A percentile compares a stretch with the other conserved stretches of the same genome.
These are phyloP conservation scores for Sebastes steindachneri DNA, from an alignment of 2,797 vertebrate species.

Conservation along the genomic window DNA sequence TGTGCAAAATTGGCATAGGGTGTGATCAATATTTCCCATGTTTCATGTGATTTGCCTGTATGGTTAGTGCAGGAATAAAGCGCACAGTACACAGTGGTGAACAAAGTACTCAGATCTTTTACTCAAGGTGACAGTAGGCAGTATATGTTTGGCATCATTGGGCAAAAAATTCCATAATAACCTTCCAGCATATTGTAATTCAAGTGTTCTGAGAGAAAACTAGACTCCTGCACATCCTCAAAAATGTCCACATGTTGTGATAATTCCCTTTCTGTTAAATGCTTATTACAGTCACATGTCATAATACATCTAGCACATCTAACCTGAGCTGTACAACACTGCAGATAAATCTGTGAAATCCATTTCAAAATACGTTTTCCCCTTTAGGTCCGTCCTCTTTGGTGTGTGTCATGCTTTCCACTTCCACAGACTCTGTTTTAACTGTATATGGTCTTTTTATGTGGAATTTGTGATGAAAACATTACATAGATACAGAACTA, in stretches of 20 bases:
- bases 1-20: fast-evolving
- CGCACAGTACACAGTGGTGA: neutral
- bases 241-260: neutral
- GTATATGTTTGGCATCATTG: no score
- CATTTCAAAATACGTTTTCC: neutral
- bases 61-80: neutral
- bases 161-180: no score
- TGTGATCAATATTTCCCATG: neutral
- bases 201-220: no score
- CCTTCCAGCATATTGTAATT: no score
- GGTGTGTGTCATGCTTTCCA: constrained; percentile 17
- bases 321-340: neutral
- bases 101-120: no score
- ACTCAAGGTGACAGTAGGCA: no score
- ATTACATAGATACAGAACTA: neutral
- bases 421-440: neutral
- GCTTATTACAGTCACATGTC: neutral
- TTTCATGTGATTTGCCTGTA: neutral
- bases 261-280: neutral
- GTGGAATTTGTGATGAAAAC: constrained; percentile 23
- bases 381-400: neutral
- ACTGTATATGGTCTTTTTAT: constrained; percentile 17
- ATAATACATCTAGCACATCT: neutral
- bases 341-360: neutral
- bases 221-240: no score